Base-by-base conservation (phyloP, 2,113 vertebrate species). In the Herpetotheres cachinnans region DNA sequence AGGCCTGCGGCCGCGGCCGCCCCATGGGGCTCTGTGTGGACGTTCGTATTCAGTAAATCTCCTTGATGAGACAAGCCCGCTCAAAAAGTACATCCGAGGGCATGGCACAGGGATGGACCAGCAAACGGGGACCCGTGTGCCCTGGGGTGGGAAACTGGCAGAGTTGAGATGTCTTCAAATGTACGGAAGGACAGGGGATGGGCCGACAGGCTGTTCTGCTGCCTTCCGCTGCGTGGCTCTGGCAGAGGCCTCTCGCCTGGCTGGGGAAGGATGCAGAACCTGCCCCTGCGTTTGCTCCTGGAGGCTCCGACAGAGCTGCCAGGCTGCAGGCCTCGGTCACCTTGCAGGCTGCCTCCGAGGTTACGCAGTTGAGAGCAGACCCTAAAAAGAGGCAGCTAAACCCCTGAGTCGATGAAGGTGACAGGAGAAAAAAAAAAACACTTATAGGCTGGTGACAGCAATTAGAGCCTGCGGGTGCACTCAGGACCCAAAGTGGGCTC, bases 111-210 rank as follows among this genome's bases (percentile, higher is more conserved):
- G n/a, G n/a, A 7, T 2, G 3, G 17, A 5, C 24, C 34, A 2
- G 8, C 20, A 26, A 15, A 9, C 5, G 1, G 6, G 30, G 15
- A 7, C 8, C 22, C 7, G 0, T 3, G 5, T 63, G 70, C 49
- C 40, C 25, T 34, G 17, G 4, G 21, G 10, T 7, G 5, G 70
- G 55, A 27, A 17, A 8, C 7, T 4, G 55, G 14, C 12, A 15
- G 62, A 22, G 49, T 1, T 21, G 46, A 24, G 55, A 2, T 6
- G 40, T 8, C 62, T 56, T 17, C 21, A 2, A 4, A 3, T 3
- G 25, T 6, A 1, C 15, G 13, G 13, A 56, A 8, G 82, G 42
- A 19, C 19, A 3, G 1, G 5, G 47, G 44, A 3, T 10, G 25
- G 32, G 32, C 32, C 4, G 4, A 7, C n/a, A 13, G 55, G 78